Conservation (phyloP, 2,888 invertebrate species). For the Stenolophus ochropezus region DNA sequence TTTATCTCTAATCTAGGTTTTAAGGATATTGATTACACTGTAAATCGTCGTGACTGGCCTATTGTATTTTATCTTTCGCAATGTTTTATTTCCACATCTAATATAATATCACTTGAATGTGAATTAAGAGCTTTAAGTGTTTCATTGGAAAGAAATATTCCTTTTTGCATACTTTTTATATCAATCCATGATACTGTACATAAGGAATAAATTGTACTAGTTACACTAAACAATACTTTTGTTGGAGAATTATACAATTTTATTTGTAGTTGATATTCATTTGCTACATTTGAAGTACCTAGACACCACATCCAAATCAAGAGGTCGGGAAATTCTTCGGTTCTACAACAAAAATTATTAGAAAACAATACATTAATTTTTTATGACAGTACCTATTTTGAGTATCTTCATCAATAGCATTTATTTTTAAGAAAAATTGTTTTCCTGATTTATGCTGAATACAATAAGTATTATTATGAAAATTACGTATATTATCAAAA, state of each 20-base stretch:
- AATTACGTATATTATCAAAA: slow-evolving; percentile 65
- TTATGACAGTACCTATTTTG: slow-evolving; percentile 28
- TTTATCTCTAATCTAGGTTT: too few relatives aligned
- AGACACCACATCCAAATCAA: slow-evolving; percentile 69
- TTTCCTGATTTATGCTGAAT: slow-evolving; percentile 66
- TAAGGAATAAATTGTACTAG: slow-evolving; percentile 67
- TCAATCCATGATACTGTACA: slow-evolving; percentile 66
- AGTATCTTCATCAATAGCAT: slow-evolving; percentile 37
- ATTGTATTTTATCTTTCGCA: slow-evolving; percentile 11
- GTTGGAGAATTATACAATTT: slow-evolving; percentile 65
- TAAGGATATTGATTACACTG: too few relatives aligned
- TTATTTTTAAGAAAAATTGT: slow-evolving; percentile 68
- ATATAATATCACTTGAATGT: slow-evolving; percentile 37
- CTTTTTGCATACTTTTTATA: slow-evolving; percentile 67
- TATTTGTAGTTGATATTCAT: slow-evolving; percentile 67
- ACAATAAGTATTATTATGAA: slow-evolving; percentile 65
- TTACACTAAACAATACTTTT: slow-evolving; percentile 66
- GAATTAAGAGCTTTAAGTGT: slow-evolving; percentile 44
- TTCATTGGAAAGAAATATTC: slow-evolving; percentile 64
- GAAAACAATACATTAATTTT: slow-evolving; percentile 16
- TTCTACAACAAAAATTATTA: slow-evolving; percentile 47
- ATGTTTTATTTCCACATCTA: slow-evolving; percentile 50
- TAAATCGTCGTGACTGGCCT: background rate
- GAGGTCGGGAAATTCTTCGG: slow-evolving; percentile 54
- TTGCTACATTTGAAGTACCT: slow-evolving; percentile 65